Percentiles rank a stretch among this genome's conserved stretches.
phyloP scores from a whole-genome alignment of 2,113 vertebrate genomes.

The Nothocercus nigrocapillus region DNA sequence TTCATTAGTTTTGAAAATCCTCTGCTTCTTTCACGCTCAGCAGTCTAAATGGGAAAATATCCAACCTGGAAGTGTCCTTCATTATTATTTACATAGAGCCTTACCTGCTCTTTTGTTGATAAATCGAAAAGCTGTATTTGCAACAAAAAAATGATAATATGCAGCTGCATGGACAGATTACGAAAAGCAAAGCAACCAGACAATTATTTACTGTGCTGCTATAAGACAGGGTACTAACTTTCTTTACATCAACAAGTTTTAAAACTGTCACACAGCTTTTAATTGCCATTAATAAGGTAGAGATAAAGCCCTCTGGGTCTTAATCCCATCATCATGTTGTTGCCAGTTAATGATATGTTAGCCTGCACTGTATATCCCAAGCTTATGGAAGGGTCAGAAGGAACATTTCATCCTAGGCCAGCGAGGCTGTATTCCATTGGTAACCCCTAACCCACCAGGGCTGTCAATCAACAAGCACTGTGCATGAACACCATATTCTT shows the following conservation, averaged over 20 bases:
- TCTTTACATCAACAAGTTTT: slow-evolving; percentile 69
- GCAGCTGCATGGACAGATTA: slow-evolving; percentile 67
- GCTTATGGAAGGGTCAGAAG: slow-evolving; percentile 57
- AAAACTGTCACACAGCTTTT: slow-evolving; percentile 64
- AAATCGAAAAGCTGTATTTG: slow-evolving; percentile 70
- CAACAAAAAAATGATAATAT: slow-evolving; percentile 69
- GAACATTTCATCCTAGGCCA: slow-evolving; percentile 61
- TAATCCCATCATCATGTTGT: slow-evolving; percentile 60
- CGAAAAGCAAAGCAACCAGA: slow-evolving; percentile 41
- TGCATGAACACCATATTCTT: slow-evolving; percentile 7
- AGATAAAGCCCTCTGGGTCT: slow-evolving; percentile 68
- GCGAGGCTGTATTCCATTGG: slow-evolving; percentile 38
- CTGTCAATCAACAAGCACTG: slow-evolving; percentile 59
- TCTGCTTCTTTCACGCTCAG: slow-evolving; percentile 7
- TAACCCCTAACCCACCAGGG: slow-evolving; percentile 44
- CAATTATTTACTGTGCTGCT: slow-evolving; percentile 55
- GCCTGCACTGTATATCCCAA: slow-evolving; percentile 49
- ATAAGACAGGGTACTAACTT: slow-evolving; percentile 49
- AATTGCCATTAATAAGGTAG: slow-evolving; percentile 75
- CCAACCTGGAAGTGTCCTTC: slow-evolving; percentile 66
- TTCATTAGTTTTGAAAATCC: slow-evolving; percentile 21
- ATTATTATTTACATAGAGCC: slow-evolving; percentile 65
- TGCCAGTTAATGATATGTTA: slow-evolving; percentile 73
- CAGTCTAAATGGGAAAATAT: slow-evolving; percentile 17
- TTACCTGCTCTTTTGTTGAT: slow-evolving; percentile 72